phyloP scores from a whole-genome alignment of 2,797 vertebrate species.

The Myotis planiceps region DNA sequence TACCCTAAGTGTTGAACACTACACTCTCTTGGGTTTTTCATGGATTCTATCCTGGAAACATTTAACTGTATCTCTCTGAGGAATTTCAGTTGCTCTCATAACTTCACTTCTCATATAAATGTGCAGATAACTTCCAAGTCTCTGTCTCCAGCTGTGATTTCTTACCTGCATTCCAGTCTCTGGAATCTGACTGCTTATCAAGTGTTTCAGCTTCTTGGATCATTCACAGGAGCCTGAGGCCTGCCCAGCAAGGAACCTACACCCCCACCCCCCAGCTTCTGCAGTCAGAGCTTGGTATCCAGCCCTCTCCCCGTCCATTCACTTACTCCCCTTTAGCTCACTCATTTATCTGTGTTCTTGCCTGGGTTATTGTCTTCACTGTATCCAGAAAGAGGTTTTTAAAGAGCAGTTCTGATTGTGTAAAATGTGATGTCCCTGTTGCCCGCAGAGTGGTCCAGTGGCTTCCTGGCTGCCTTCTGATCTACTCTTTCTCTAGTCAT shows the following conservation, averaged over 20 bases:
- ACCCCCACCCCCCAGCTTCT: background rate
- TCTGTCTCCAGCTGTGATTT: background rate
- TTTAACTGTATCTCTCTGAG: background rate
- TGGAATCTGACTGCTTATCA: background rate
- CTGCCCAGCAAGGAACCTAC: too few relatives aligned
- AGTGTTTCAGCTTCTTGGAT: background rate
- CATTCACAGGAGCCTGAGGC: background rate
- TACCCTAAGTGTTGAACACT: background rate
- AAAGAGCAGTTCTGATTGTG: background rate
- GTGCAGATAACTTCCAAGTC: background rate
- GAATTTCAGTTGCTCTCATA: background rate
- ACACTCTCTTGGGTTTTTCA: background rate
- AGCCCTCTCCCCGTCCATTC: background rate
- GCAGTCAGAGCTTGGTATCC: background rate
- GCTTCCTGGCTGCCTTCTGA: background rate
- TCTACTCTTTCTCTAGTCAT: fast-evolving
- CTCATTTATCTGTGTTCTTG: background rate
- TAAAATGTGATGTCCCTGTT: background rate
- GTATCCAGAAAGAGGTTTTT: too few relatives aligned
- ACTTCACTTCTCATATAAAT: background rate
- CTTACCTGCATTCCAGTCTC: background rate
- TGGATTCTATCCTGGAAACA: background rate
- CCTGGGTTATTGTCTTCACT: background rate
- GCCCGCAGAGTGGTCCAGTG: too few relatives aligned
- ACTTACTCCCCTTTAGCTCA: too few relatives aligned